A percentile compares a stretch with the other conserved stretches of the same genome.
These are phyloP conservation scores for Myanophis thanlyinensis DNA, from an alignment of 2,113 vertebrate species.

Conservation along the genomic window DNA sequence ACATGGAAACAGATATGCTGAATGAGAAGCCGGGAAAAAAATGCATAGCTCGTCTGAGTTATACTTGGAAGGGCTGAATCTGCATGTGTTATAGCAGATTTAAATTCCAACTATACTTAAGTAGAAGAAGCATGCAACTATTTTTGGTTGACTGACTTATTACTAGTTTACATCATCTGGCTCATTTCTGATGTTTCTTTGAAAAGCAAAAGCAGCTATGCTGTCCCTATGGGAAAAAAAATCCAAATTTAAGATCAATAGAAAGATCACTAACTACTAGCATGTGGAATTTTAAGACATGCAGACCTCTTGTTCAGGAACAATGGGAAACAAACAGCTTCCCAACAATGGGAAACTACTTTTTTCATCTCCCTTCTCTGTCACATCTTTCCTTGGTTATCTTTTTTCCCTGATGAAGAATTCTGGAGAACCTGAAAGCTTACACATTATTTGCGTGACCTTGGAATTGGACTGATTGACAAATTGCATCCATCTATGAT, in stretches of 20 bases:
- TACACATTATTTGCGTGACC: neutral
- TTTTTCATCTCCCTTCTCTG: neutral
- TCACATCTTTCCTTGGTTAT: neutral
- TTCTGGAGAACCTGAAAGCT: neutral
- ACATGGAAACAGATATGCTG: conserved; percentile 70
- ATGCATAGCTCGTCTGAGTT: conserved; percentile 57
- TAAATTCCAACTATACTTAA: conserved; percentile 59
- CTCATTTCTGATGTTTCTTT: neutral
- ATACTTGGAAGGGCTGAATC: conserved; percentile 64
- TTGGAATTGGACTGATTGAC: neutral
- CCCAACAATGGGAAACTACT: neutral
- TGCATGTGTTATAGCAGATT: conserved; percentile 60
- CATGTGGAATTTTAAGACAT: neutral
- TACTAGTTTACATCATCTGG: conserved; percentile 65
- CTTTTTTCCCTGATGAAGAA: neutral
- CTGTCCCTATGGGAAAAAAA: neutral
- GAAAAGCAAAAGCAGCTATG: neutral
- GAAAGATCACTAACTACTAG: neutral
- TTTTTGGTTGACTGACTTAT: conserved; percentile 61
- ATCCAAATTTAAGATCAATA: neutral
- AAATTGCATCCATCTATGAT: conserved; percentile 61
- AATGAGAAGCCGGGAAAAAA: conserved; percentile 57
- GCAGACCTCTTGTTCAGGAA: neutral
- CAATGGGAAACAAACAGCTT: neutral
- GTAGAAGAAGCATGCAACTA: conserved; percentile 65